Base-by-base conservation (phyloP, 2,888 invertebrate species). In the Diaprepes abbreviatus region DNA sequence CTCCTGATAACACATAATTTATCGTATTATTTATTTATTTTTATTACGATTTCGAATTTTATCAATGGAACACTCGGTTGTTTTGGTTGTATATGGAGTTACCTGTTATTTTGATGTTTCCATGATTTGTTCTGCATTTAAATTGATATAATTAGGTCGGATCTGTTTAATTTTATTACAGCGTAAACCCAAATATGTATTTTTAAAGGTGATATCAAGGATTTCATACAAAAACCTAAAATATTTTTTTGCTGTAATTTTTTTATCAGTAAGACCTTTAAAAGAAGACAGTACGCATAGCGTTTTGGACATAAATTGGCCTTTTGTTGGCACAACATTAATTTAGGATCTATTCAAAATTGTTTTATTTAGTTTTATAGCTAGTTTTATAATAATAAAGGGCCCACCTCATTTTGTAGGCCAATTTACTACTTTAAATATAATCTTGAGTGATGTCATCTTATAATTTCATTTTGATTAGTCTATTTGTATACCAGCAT, bases 381-480 rank as follows among this genome's bases (percentile, higher is more conserved):
- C 48, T 14, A 16, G 28, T 14, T 50, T 50, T 12, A 50, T 50
- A 28, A 7, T 50, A 50, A 50, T 50, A 28, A 50, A 50, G 48
- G 48, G 48, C 48, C 48, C 48, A 50, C 48, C 28, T 50, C 12
- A 7, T 60, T 35, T 12, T 60, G n/a, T 21, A 36, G 19, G 33
- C 33, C 54, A 63, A 38, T 36, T 63, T 36, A 36, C 31, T 40
- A 55, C 33, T 54, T 40, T 43, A 64, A 55, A 64, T 43, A 55
- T 45, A 28, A 45, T 50, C 21, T 64, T 35, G 57, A 65, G 40
- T 65, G 65, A 68, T 68, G 67, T 68, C 67, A 68, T 68, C 55
- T 62, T 64, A 55, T 40, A 63, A 60, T 59, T 38, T 60, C 33
- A 66, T 38, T 58, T 58, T 66, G 50, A 66, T 66, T 66, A 60